Conservation (phyloP, 2,797 vertebrate genomes). For the Heliangelus exortis region DNA sequence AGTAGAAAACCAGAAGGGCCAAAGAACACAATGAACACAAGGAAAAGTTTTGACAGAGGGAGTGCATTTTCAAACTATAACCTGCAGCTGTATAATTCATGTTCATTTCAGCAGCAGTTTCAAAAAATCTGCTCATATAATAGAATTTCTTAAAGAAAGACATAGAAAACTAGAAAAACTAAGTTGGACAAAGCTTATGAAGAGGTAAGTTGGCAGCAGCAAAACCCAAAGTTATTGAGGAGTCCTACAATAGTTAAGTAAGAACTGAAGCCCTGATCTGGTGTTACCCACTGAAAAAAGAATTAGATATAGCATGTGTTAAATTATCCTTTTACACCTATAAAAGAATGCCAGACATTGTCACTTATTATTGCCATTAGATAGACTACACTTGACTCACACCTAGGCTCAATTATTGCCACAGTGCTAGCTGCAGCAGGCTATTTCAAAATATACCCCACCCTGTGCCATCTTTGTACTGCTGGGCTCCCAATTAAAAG, state of each 20-base stretch:
- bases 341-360: not conserved
- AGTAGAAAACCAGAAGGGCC: not conserved
- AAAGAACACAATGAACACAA: not conserved
- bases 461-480: not conserved
- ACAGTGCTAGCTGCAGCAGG: not conserved
- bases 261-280: not conserved
- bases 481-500: conserved; percentile 56
- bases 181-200: not conserved
- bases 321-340: conserved; percentile 53
- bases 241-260: not conserved
- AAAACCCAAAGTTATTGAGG: not conserved
- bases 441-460: conserved; percentile 22
- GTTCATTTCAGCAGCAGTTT: not conserved
- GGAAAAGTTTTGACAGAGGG: not conserved
- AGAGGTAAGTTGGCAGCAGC: not conserved
- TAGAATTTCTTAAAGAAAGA: not conserved
- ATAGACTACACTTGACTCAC: not conserved
- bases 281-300: not conserved
- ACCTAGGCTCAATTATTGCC: conserved; percentile 30
- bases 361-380: conserved; percentile 12
- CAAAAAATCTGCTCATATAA: not conserved
- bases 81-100: not conserved
- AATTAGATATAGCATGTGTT: conserved; percentile 4
- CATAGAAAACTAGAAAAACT: not conserved
- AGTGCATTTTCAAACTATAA: not conserved